A percentile compares a stretch with the other conserved stretches of the same genome.
phyloP scores from a whole-genome alignment of 2,113 vertebrate genomes.

The Alethe castanea region DNA sequence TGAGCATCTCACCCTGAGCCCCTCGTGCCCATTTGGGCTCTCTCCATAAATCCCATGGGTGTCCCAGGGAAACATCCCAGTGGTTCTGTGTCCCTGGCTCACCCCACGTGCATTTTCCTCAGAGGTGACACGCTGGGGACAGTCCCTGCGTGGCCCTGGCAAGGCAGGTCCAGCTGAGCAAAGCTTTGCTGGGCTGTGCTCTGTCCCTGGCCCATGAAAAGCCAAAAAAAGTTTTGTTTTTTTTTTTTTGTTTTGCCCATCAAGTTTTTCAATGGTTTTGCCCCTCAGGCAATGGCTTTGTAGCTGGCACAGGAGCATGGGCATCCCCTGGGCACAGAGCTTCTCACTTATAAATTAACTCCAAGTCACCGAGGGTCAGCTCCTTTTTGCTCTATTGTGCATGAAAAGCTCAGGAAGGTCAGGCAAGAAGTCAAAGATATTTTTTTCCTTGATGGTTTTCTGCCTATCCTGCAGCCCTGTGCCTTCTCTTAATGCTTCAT shows the following conservation, averaged over 20 bases:
- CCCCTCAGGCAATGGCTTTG: not conserved
- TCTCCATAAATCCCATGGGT: not conserved
- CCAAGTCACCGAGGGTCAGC: not conserved
- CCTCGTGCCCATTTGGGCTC: fast-evolving
- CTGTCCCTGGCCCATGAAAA: not conserved
- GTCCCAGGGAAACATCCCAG: not conserved
- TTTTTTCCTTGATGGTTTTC: not conserved
- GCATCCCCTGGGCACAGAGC: not conserved
- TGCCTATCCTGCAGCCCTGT: not conserved
- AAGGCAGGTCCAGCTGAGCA: fast-evolving
- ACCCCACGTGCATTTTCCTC: fast-evolving
- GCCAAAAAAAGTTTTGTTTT: too few species aligned
- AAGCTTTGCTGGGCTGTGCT: not conserved
- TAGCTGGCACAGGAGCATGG: not conserved
- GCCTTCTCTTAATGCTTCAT: not conserved
- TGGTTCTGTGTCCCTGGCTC: not conserved
- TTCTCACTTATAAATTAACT: not conserved
- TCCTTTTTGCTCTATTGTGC: not conserved
- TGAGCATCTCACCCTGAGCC: not conserved
- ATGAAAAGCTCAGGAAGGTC: not conserved
- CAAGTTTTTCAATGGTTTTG: not conserved
- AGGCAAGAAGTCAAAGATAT: not conserved
- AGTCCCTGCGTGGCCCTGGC: not conserved
- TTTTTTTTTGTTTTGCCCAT: too few species aligned
- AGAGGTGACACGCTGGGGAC: fast-evolving